These are phyloP conservation scores for Paralichthys olivaceus DNA, from an alignment of 2,113 vertebrate species.

Conservation along the genomic window DNA sequence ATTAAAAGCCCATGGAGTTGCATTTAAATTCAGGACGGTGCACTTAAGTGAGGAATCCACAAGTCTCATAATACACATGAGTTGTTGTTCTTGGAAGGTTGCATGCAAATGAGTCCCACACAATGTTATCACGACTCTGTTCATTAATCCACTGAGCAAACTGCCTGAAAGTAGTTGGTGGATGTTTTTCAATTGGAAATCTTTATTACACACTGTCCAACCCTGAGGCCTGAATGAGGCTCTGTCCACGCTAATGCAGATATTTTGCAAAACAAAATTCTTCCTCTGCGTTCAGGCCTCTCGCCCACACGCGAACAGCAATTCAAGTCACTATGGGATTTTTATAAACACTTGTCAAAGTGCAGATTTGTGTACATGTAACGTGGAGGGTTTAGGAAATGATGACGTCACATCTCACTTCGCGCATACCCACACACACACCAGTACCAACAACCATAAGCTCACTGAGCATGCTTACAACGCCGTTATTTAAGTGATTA, in stretches of 20 bases:
- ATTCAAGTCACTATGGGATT: no score
- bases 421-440: no score
- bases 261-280: no score
- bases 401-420: no score
- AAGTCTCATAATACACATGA: slow-evolving; percentile 30
- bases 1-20: slow-evolving; percentile 24
- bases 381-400: no score
- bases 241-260: not conserved
- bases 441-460: no score
- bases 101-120: slow-evolving; percentile 28
- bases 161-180: not conserved
- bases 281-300: no score
- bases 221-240: not conserved
- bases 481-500: not conserved
- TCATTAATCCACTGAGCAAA: slow-evolving; percentile 13
- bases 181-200: not conserved
- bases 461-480: not conserved
- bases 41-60: slow-evolving; percentile 19
- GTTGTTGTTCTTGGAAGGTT: slow-evolving; percentile 9
- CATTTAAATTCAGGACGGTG: slow-evolving; percentile 42
- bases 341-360: no score
- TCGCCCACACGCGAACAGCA: no score
- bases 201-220: not conserved
- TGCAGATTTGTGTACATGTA: not conserved
- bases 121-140: not conserved